Percentiles rank a stretch among this genome's conserved stretches.
These are phyloP conservation scores for Dicentrarchus labrax DNA, from an alignment of 2,113 vertebrate genomes.

Conservation along the genomic window DNA sequence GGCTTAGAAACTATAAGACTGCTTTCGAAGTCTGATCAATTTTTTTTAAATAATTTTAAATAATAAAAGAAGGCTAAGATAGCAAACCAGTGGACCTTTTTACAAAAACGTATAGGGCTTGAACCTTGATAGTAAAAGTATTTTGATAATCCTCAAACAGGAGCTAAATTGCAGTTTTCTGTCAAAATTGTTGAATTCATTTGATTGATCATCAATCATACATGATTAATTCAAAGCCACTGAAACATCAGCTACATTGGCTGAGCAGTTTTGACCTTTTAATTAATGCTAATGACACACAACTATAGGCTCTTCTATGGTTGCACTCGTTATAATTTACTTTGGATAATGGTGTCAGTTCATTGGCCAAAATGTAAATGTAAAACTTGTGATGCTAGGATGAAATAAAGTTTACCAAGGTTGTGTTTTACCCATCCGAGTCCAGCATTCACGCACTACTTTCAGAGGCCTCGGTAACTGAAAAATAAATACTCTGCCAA, in stretches of 20 bases:
- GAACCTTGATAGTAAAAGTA: neutral
- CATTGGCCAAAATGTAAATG: constrained; percentile 18
- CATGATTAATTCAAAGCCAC: neutral
- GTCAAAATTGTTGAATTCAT: neutral
- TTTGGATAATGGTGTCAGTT: neutral
- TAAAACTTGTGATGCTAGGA: neutral
- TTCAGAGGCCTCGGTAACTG: constrained; percentile 33
- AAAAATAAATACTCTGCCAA: constrained; percentile 51
- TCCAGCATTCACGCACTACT: constrained; percentile 32
- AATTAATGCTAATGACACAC: constrained; percentile 11
- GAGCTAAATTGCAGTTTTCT: neutral
- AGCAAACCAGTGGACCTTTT: neutral
- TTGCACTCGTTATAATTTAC: neutral
- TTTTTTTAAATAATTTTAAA: neutral
- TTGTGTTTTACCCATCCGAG: constrained; percentile 24
- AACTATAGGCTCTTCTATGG: neutral
- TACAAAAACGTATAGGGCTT: neutral
- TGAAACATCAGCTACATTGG: neutral
- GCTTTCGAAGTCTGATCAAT: neutral
- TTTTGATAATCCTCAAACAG: neutral
- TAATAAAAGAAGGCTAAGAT: too few species aligned
- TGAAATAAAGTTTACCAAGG: constrained; percentile 1
- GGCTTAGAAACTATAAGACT: neutral
- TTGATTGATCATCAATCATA: neutral
- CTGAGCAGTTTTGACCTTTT: neutral